These are phyloP conservation scores for Ceratina calcarata DNA, from an alignment of 1,140 invertebrate species.

Conservation along the genomic window DNA sequence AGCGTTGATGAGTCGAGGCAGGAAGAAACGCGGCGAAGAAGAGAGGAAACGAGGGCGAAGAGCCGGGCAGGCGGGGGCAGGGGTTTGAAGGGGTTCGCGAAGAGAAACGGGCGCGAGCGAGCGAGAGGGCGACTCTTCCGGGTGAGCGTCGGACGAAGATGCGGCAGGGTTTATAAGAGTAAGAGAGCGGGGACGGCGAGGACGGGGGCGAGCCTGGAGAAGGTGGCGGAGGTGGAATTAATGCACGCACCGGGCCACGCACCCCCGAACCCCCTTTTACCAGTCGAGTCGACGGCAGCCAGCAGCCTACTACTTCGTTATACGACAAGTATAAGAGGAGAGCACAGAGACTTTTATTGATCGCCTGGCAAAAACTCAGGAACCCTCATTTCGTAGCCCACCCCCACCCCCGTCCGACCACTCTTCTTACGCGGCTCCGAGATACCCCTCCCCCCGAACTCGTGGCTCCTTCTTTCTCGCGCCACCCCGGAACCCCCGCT, in stretches of 20 bases:
- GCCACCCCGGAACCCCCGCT: constrained; percentile 45
- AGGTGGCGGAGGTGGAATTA: constrained; percentile 77
- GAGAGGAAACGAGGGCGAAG: constrained; percentile 60
- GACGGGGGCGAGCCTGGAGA: constrained; percentile 27
- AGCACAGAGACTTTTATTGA: constrained; percentile 81
- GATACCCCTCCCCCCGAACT: background rate
- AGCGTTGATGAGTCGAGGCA: constrained; percentile 78
- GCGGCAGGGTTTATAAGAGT: constrained; percentile 36
- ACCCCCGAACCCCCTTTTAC: constrained; percentile 70
- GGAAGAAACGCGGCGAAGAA: constrained; percentile 63
- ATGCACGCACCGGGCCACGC: constrained; percentile 79
- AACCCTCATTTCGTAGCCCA: constrained; percentile 78
- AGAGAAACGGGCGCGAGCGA: constrained; percentile 50
- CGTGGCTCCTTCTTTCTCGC: constrained; percentile 41
- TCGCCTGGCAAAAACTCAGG: constrained; percentile 81
- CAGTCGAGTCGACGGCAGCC: constrained; percentile 47
- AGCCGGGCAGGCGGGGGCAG: constrained; percentile 27
- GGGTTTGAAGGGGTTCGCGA: constrained; percentile 48
- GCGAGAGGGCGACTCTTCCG: constrained; percentile 6
- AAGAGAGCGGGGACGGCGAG: constrained; percentile 1
- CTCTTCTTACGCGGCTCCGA: constrained; percentile 51
- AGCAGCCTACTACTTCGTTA: constrained; percentile 78
- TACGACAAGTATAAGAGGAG: constrained; percentile 78
- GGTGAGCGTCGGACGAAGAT: constrained; percentile 21
- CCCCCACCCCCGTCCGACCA: constrained; percentile 69